Percentiles rank a stretch among this genome's conserved stretches.
These are phyloP conservation scores for Pseudorhombus dupliciocellatus DNA, from an alignment of 2,113 vertebrate genomes.

Conservation along the genomic window DNA sequence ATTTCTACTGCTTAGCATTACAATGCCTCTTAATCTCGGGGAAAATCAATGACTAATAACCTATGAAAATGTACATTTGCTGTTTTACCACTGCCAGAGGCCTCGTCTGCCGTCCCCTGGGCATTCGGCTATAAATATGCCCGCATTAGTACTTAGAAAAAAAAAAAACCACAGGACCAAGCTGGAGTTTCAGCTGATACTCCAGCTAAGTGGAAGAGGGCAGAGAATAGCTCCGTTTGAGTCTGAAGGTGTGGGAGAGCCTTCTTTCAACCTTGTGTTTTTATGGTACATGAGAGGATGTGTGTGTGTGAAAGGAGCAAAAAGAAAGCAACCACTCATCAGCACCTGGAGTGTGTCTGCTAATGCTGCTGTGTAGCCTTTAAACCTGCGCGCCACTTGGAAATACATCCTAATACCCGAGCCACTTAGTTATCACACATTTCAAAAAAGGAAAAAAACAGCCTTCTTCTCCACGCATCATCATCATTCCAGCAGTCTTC, in stretches of 20 bases:
- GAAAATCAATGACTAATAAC: conserved; percentile 71
- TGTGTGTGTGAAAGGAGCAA: not conserved
- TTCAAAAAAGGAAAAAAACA: not conserved
- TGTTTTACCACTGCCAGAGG: conserved; percentile 52
- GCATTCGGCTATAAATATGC: conserved; percentile 51
- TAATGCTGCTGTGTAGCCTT: not conserved
- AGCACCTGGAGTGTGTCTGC: too few species aligned
- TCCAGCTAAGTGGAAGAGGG: conserved; percentile 3
- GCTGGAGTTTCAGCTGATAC: conserved; percentile 40
- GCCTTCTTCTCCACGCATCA: not conserved
- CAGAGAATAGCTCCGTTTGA: not conserved
- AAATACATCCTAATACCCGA: not conserved
- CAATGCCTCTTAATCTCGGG: conserved; percentile 58
- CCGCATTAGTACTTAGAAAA: conserved; percentile 53
- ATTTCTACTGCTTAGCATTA: conserved; percentile 64
- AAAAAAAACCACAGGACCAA: conserved; percentile 34
- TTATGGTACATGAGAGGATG: not conserved
- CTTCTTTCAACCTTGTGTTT: not conserved
- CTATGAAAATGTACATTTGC: conserved; percentile 70
- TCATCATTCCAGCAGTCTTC: not conserved
- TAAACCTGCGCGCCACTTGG: not conserved
- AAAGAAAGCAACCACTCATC: not conserved
- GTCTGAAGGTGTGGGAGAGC: not conserved
- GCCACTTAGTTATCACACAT: not conserved
- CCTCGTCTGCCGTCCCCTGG: conserved; percentile 25